A percentile compares a stretch with the other conserved stretches of the same genome.
These are phyloP conservation scores for Pentamera pediparva DNA, from an alignment of 53 echinoderm and acorn worm genomes.

Conservation along the genomic window DNA sequence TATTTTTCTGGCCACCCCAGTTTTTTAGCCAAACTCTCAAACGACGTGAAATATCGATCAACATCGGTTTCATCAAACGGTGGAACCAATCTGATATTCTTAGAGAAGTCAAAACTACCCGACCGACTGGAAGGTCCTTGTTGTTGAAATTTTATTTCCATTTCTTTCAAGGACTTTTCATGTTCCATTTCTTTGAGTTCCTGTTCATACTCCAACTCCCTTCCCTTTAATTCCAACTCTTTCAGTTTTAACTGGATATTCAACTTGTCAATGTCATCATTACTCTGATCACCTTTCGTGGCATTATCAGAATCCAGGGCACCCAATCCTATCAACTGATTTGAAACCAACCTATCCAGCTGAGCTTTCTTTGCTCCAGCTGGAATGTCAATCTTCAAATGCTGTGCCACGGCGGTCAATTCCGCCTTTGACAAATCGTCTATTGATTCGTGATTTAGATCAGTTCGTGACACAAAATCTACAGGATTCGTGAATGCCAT, in stretches of 20 bases:
- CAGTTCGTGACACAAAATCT: background rate
- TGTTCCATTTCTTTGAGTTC: constrained; percentile 36
- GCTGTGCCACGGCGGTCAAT: background rate
- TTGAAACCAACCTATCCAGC: background rate
- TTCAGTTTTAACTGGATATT: constrained; percentile 23
- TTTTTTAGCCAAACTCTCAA: constrained; percentile 50
- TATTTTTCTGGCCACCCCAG: constrained; percentile 46
- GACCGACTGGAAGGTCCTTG: background rate
- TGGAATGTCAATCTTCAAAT: background rate
- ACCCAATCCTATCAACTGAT: background rate
- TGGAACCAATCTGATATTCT: constrained; percentile 37
- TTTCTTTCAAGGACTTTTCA: constrained; percentile 15
- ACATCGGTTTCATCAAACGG: constrained; percentile 48
- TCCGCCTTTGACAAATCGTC: background rate
- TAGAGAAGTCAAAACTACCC: constrained; percentile 5
- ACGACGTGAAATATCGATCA: constrained; percentile 34
- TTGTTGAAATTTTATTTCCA: constrained; percentile 7
- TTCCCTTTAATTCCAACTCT: constrained; percentile 29
- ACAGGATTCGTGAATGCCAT: background rate
- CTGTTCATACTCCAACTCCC: constrained; percentile 5
- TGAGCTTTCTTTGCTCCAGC: background rate
- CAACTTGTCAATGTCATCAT: constrained; percentile 1
- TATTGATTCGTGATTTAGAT: background rate
- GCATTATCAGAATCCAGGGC: background rate
- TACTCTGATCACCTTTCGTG: background rate